phyloP scores from a whole-genome alignment of 2,113 vertebrate species.

The Mirounga angustirostris region DNA sequence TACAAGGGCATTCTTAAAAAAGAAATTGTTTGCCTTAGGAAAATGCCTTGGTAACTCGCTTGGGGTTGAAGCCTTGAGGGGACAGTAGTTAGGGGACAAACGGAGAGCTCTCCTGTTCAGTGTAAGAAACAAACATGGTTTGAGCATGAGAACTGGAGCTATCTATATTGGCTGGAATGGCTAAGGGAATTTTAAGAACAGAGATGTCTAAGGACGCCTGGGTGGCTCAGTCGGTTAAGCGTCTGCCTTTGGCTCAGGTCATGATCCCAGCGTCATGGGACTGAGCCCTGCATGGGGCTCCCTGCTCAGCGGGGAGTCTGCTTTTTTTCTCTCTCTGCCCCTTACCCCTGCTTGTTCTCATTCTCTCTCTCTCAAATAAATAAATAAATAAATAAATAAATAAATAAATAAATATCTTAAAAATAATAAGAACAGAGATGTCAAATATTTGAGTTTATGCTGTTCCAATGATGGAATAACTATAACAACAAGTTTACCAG shows the following conservation, averaged over 20 bases:
- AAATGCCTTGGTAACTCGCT: not conserved
- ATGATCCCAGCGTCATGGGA: not conserved
- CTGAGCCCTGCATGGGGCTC: not conserved
- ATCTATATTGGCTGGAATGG: not conserved
- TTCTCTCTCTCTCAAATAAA: not conserved
- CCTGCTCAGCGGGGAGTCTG: not conserved
- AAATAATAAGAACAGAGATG: not conserved
- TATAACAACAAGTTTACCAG: not conserved
- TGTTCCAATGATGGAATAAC: not conserved
- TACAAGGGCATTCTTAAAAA: not conserved
- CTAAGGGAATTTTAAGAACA: not conserved
- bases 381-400: no score
- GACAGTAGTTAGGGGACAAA: not conserved
- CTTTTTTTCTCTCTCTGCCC: not conserved
- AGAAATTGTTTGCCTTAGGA: not conserved
- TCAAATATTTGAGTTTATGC: not conserved
- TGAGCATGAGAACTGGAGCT: not conserved
- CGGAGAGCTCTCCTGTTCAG: fast-evolving
- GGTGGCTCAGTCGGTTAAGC: no score
- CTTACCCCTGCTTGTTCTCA: not conserved
- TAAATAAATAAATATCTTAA: not conserved
- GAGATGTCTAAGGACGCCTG: not conserved
- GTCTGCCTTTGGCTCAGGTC: not conserved
- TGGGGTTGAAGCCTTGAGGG: not conserved
- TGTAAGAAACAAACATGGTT: not conserved